Percentiles rank a stretch among this genome's conserved stretches.
Evolutionary conservation across 2,888 invertebrate species (phyloP).

Genomic region (Apodemia mormo): DNA sequence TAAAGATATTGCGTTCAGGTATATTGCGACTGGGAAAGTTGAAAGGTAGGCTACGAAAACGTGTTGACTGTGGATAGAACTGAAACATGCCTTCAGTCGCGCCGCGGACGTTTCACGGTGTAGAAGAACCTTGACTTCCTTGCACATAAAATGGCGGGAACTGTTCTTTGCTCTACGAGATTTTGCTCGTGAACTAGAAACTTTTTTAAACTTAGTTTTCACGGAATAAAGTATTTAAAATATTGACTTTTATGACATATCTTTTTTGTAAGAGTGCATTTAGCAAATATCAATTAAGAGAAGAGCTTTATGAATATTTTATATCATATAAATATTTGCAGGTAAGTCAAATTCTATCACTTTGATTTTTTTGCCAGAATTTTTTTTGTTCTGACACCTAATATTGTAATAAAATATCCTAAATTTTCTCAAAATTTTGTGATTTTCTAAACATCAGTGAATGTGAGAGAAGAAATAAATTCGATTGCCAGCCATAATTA

Average conservation of each 20-base stretch:
- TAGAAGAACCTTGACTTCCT: slow-evolving; percentile 50
- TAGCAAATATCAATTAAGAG: background rate
- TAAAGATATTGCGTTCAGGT: slow-evolving; percentile 40
- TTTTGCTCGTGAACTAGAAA: slow-evolving; percentile 42
- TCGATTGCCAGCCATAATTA: too few relatives aligned
- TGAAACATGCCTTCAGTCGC: slow-evolving; percentile 69
- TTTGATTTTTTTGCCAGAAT: too few relatives aligned
- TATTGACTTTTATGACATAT: background rate
- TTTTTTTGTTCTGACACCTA: too few relatives aligned
- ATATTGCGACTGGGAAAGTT: slow-evolving; percentile 58
- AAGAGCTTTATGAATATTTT: background rate
- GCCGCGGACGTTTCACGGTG: slow-evolving; percentile 68
- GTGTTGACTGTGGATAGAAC: slow-evolving; percentile 57
- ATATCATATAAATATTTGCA: background rate
- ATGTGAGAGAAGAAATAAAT: too few relatives aligned
- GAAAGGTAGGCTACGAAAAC: slow-evolving; percentile 70
- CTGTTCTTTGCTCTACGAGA: slow-evolving; percentile 67
- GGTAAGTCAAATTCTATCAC: too few relatives aligned
- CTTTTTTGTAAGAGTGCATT: background rate
- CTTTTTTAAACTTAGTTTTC: background rate
- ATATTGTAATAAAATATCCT: too few relatives aligned
- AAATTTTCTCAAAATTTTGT: too few relatives aligned
- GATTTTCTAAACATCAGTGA: too few relatives aligned
- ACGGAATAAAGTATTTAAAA: background rate
- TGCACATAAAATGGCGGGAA: slow-evolving; percentile 62